Evolutionary conservation across 2,113 vertebrate species (phyloP).

Genomic region (Oophaga pumilio): DNA sequence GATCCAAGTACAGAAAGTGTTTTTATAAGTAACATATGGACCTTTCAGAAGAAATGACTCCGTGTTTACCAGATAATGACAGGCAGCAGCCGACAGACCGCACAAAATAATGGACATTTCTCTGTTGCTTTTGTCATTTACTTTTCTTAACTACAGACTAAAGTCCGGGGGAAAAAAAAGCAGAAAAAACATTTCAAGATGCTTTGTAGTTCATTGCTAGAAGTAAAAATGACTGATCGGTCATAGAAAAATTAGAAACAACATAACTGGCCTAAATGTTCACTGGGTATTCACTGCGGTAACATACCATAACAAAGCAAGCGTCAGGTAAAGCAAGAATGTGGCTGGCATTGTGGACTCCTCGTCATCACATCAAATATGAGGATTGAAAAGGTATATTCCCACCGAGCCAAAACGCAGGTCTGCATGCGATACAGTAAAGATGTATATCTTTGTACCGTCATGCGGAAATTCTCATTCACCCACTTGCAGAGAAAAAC

Average conservation of each 20-base stretch:
- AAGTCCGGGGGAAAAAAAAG: neutral
- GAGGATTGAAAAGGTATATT: too few species aligned
- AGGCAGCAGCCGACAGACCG: constrained; percentile 60
- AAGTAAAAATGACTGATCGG: neutral
- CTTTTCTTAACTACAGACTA: neutral
- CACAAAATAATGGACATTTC: constrained; percentile 37
- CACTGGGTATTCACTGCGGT: neutral
- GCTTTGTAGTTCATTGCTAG: neutral
- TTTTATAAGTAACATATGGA: constrained; percentile 56
- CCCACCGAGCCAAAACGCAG: too few species aligned
- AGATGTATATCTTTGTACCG: too few species aligned
- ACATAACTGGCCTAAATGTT: too few species aligned
- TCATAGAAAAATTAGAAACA: neutral
- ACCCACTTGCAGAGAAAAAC: too few species aligned
- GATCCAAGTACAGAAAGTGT: constrained; percentile 36
- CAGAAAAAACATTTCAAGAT: neutral
- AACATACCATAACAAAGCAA: neutral
- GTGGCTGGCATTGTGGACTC: too few species aligned
- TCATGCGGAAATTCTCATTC: too few species aligned
- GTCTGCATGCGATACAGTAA: too few species aligned
- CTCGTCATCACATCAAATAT: too few species aligned
- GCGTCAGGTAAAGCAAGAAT: too few species aligned
- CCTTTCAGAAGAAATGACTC: constrained; percentile 40
- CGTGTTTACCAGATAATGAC: constrained; percentile 34
- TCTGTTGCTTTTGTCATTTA: neutral